A percentile compares a stretch with the other conserved stretches of the same genome.
Evolutionary conservation across 2,797 vertebrate genomes (phyloP).

Genomic region (Bradypodion pumilum): DNA sequence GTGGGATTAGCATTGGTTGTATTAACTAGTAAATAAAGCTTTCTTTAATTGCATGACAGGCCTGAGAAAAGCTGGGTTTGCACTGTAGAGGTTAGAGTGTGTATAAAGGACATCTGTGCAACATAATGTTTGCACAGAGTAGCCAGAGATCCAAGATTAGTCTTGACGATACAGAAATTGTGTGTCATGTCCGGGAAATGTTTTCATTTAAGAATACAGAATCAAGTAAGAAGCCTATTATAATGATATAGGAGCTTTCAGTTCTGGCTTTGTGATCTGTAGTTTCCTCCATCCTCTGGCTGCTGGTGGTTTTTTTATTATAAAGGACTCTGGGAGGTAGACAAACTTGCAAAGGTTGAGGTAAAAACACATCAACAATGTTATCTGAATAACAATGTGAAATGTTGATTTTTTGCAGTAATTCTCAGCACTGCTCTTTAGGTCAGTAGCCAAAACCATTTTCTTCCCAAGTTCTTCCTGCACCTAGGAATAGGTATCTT

Average conservation of each 20-base stretch:
- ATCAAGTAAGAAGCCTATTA: background rate
- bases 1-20: background rate
- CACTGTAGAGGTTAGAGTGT: constrained; percentile 19
- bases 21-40: background rate
- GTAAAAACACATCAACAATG: background rate
- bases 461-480: constrained; percentile 3
- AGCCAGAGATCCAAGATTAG: background rate
- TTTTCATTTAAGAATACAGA: background rate
- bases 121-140: background rate
- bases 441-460: constrained; percentile 8
- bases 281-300: background rate
- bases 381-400: constrained; percentile 20
- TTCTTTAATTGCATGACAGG: background rate
- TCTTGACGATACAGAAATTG: constrained; percentile 11
- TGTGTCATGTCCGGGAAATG: background rate
- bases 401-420: constrained; percentile 5
- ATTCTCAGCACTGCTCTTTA: background rate
- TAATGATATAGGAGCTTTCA: background rate
- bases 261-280: background rate
- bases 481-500: background rate
- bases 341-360: background rate
- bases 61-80: constrained; percentile 29
- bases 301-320: background rate
- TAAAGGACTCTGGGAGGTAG: background rate
- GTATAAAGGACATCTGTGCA: constrained; percentile 42